Evolutionary conservation across 2,888 invertebrate genomes (phyloP).

Genomic region (Drosophila setosimentum): DNA sequence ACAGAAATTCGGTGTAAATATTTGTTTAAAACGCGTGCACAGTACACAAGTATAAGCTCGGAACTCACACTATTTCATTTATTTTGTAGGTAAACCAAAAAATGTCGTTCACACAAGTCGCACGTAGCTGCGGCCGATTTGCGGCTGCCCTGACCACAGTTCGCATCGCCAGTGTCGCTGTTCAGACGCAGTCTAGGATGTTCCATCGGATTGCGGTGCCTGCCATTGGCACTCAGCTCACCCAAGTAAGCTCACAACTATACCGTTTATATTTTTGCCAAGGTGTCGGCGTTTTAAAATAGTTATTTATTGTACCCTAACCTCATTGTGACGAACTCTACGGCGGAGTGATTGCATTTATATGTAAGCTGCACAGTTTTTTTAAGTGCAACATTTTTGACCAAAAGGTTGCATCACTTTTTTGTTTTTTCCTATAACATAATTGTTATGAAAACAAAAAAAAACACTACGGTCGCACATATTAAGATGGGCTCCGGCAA

Average conservation of each 20-base stretch:
- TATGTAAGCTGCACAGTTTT: slow-evolving; percentile 4
- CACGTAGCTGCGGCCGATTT: slow-evolving; percentile 82
- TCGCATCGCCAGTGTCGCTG: slow-evolving; percentile 60
- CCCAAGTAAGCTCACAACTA: slow-evolving; percentile 62
- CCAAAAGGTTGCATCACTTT: slow-evolving; percentile 42
- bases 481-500: slow-evolving; percentile 1
- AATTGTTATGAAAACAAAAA: slow-evolving; percentile 11
- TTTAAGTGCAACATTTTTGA: not conserved
- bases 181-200: slow-evolving; percentile 80
- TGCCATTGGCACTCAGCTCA: slow-evolving; percentile 71
- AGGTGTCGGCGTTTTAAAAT: not conserved
- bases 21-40: slow-evolving; percentile 23
- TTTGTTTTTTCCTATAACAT: slow-evolving; percentile 4
- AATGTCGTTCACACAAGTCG: slow-evolving; percentile 84
- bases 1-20: slow-evolving; percentile 67
- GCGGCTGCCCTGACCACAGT: slow-evolving; percentile 72
- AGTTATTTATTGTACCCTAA: slow-evolving; percentile 60
- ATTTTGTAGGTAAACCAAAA: slow-evolving; percentile 58
- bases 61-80: slow-evolving; percentile 22
- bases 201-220: slow-evolving; percentile 80
- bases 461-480: not conserved
- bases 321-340: slow-evolving; percentile 70
- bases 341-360: slow-evolving; percentile 12
- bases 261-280: not conserved
- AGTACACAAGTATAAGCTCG: not conserved